phyloP scores from a whole-genome alignment of 2,888 invertebrate species.

The Nomada goodeniana region DNA sequence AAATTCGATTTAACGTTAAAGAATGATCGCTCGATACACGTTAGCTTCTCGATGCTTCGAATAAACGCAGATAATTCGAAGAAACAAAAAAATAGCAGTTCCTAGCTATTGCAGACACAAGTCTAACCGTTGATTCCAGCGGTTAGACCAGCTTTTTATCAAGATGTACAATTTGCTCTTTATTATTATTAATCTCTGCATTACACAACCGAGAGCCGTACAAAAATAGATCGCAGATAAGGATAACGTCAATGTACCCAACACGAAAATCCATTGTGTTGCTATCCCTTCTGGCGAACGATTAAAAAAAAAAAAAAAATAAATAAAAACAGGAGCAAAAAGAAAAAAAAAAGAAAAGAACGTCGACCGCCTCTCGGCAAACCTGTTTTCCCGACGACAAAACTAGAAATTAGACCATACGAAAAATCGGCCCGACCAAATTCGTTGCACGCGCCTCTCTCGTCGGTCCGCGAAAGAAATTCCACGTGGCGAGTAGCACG shows the following conservation, averaged over 20 bases:
- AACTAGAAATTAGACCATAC: slow-evolving; percentile 11
- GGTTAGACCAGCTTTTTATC: slow-evolving; percentile 52
- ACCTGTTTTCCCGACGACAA: slow-evolving; percentile 28
- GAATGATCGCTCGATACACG: no score
- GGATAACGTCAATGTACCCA: no score
- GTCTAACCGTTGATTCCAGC: slow-evolving; percentile 21
- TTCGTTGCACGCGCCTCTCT: background rate
- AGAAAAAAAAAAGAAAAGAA: no score
- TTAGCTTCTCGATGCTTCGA: no score
- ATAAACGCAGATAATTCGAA: no score
- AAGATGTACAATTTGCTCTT: slow-evolving; percentile 61
- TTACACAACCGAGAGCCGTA: no score
- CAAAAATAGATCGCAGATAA: no score
- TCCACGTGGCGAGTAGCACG: background rate
- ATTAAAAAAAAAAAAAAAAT: slow-evolving; percentile 44
- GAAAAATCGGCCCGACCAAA: background rate
- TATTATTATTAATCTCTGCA: no score
- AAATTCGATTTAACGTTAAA: no score
- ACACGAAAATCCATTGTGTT: no score
- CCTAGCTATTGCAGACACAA: no score
- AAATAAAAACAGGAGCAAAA: slow-evolving; percentile 25
- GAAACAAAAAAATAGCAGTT: no score
- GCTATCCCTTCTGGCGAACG: slow-evolving; percentile 7
- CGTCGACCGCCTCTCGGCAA: slow-evolving; percentile 31
- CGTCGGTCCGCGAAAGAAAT: background rate